Base-by-base conservation (phyloP, 2,113 vertebrate species). In the Parus major region DNA sequence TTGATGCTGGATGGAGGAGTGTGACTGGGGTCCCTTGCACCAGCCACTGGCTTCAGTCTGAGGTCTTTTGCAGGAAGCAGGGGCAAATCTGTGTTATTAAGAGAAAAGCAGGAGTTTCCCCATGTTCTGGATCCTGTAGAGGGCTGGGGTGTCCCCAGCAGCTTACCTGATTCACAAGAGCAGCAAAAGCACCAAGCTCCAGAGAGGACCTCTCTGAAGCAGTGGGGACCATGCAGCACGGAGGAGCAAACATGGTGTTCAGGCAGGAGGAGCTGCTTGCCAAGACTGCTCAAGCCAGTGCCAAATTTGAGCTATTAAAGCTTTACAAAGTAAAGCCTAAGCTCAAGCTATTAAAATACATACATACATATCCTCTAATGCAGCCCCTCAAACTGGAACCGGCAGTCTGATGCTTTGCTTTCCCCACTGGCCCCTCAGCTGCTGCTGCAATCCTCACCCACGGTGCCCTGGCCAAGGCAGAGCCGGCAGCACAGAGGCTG, bases 331-430 rank as follows among this genome's bases (percentile, higher is more conserved):
- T 9, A 53, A 82, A 92, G 44, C 1, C 33, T 86, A 31, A 56
- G 10, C 70, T 94, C 28, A 49, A 44, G 8, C 60, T 64, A 84
- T 68, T 78, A 55, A 71, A 94, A 63, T 35, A 50, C 0, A 5
- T 12, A 21, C 0, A 2, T 53, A 50, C 4, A 0, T 13, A 36
- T 44, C 24, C 52, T 20, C 50, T 72, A 65, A 33, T 1, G 39
- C 16, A 23, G 55, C 55, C 18, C 24, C 31, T 80, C 89, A 35
- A 11, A 52, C 24, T 7, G 63, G 47, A 61, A 46, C 57, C 1
- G 0, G 64, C 85, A 36, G 27, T 18, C 44, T 76, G 66, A 12
- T 0, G 11, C 49, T 80, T 47, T 72, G 57, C 55, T 60, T 35
- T 86, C 55, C 75, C 19, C 5, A 2, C 24, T 16, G 85, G 47